Base-by-base conservation (phyloP, 2,888 invertebrate species). In the Scelioninae gen. 1 region DNA sequence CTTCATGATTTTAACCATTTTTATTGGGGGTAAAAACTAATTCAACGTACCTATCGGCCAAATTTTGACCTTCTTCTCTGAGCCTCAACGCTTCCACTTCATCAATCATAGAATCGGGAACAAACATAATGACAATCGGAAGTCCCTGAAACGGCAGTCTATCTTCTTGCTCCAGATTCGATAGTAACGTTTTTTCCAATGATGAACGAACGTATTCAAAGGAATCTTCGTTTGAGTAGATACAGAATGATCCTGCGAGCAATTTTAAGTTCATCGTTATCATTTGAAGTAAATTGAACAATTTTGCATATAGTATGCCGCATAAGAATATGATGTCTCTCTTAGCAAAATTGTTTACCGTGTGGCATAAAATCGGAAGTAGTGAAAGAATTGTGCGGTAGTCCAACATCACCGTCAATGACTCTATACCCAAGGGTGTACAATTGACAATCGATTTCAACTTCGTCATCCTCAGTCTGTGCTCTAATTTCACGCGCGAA, bases 171-270 rank as follows among this genome's bases (percentile, higher is more conserved):
- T 97, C 97, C 76, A 98, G 94, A 93, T 98, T 98, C 15, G 97
- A 96, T 9, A 98, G 93, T 31, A 98, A 93, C 3, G 98, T 98
- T 92, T 98, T 97, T 92, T 98, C 97, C 85, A 99, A 94, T 92
- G 97, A 97, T 77, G 96, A 96, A 86, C 97, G 94, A 63, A 99
- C 96, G 91, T 97, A 98, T 90, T 98, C 98, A 89, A 98, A 96
- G 0, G 98, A 96, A 89, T 97, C 96, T 87, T 96, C 96, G 89
- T 98, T 97, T 88, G 97, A 97, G 92, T 97, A 99, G 23, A 97
- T 96, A 92, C 97, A 97, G 92, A 96, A 96, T 88, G 96, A 95
- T 65, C 96, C 96, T 96, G 89, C 15, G 15, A 45, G 45, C 43
- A 8, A 38, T 47, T 38, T 16, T n/a, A n/a, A n/a, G 38, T 29